Evolutionary conservation across 2,888 invertebrate species (phyloP).

Genomic region (Phoronis australis): DNA sequence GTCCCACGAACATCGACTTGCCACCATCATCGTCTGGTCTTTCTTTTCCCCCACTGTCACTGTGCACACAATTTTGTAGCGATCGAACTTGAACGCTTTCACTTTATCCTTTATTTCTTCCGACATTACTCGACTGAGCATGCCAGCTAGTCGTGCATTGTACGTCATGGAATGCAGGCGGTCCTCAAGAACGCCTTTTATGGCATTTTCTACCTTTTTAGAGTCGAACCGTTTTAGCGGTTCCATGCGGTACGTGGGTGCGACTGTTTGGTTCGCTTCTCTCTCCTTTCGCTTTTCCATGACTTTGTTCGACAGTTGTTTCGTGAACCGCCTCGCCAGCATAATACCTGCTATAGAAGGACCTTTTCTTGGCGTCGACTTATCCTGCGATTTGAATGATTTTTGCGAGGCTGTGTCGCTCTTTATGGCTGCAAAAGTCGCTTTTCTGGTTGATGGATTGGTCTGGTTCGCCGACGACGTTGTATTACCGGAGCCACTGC

Average conservation of each 20-base stretch:
- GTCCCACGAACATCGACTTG: slow-evolving; percentile 31
- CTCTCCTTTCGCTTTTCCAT: not conserved
- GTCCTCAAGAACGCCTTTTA: slow-evolving; percentile 20
- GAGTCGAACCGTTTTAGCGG: slow-evolving; percentile 22
- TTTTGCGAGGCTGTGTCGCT: no score
- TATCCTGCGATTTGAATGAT: no score
- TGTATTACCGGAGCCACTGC: no score
- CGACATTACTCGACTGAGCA: slow-evolving; percentile 23
- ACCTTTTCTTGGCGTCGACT: not conserved
- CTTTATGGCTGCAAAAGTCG: no score
- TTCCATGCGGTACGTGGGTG: slow-evolving; percentile 35
- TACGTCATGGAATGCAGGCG: slow-evolving; percentile 23
- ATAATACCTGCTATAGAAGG: not conserved
- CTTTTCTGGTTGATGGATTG: no score
- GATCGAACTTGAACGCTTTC: slow-evolving; percentile 27
- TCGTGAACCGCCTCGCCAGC: not conserved
- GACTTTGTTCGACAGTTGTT: not conserved
- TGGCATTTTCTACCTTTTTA: slow-evolving; percentile 16
- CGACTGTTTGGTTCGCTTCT: not conserved
- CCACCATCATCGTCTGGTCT: slow-evolving; percentile 21
- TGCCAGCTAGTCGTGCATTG: slow-evolving; percentile 23
- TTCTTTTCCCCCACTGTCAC: slow-evolving; percentile 27
- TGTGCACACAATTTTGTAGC: slow-evolving; percentile 30
- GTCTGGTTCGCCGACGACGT: no score
- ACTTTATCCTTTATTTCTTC: slow-evolving; percentile 35